Evolutionary conservation across 2,113 vertebrate genomes (phyloP), one percentile per base, ranked within the genome.

Genomic region (Alouatta palliata): DNA sequence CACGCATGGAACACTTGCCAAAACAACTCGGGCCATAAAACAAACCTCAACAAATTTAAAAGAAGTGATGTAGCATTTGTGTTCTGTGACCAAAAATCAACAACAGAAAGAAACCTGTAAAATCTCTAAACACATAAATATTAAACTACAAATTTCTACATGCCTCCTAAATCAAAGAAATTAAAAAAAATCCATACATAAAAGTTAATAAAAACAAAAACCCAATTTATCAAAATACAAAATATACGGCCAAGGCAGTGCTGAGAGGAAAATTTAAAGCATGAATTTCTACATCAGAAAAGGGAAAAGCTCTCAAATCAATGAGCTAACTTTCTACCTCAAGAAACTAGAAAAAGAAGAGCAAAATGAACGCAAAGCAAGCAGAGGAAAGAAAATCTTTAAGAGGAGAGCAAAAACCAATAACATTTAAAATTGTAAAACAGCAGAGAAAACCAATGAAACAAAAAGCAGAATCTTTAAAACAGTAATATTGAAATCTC

Each of bases 181-280:
- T 86, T 54, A 45, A 37, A 37, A 81, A 73, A 88, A 75, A 58
- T 27, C 70, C 6, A 58, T 13, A 61, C 8, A n/a, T 45, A 45
- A n/a, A 92, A 70, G 43, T 81, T 80, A 75, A 30, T 90, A 73
- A 73, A 93, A 95, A 73, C 16, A 49, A 66, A 79, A 95, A 58
- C 6, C 5, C 13, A 81, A 47, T 86, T 66, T 40, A 73, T 68
- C 56, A 86, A 58, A 95, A 82, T 90, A 76, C 19, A 43, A 27
- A 81, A 5, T 35, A 27, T 82, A 19, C 4, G 45, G 32, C 43
- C 61, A 80, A 77, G 73, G 13, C 77, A 85, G 17, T 68, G 8
- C 40, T 76, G 49, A 97, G 25, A 93, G n/a, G 40, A 93, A 77
- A 80, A 37, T 5, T 79, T 77, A 66, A 0, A 73, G 19, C 14